Conservation (phyloP, 2,113 vertebrate species). For the Mugil cephalus region DNA sequence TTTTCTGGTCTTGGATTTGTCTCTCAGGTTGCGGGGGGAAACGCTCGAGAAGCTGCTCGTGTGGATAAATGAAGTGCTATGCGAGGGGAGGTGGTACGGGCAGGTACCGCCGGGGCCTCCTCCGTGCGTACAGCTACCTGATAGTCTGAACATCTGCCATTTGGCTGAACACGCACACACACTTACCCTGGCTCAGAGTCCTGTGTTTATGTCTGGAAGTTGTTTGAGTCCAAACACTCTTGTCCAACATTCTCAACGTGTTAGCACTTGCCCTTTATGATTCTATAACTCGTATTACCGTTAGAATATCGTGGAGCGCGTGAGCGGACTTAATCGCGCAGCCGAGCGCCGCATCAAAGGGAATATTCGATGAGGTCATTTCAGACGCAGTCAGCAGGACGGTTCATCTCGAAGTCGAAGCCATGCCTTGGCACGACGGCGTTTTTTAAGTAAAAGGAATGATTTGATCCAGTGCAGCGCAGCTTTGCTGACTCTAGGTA, state of each 20-base stretch:
- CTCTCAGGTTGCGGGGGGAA: constrained; percentile 12
- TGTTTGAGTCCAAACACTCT: constrained; percentile 4
- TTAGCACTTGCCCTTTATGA: constrained; percentile 40
- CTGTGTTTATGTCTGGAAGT: constrained; percentile 17
- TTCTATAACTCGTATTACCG: constrained; percentile 20
- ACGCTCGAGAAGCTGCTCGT: constrained; percentile 23
- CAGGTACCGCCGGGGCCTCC: constrained; percentile 48
- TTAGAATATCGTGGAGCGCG: too few species aligned
- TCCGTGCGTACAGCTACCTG: constrained; percentile 32
- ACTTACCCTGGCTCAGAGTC: neutral
- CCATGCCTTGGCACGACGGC: constrained; percentile 35
- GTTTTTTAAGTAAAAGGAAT: constrained; percentile 47
- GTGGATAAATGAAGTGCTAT: constrained; percentile 44
- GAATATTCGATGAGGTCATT: constrained; percentile 74
- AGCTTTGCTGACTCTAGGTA: constrained; percentile 41
- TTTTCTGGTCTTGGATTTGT: constrained; percentile 31
- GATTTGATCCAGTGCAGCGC: constrained; percentile 40
- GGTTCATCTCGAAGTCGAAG: constrained; percentile 50
- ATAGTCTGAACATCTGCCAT: constrained; percentile 47
- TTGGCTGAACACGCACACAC: constrained; percentile 1
- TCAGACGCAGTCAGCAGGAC: constrained; percentile 71
- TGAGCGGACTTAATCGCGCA: too few species aligned
- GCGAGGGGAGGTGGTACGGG: constrained; percentile 38
- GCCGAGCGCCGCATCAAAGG: constrained; percentile 65
- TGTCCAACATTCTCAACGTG: constrained; percentile 28